Base-by-base conservation (phyloP, 2,113 vertebrate genomes). In the Pachycephala philippinensis region DNA sequence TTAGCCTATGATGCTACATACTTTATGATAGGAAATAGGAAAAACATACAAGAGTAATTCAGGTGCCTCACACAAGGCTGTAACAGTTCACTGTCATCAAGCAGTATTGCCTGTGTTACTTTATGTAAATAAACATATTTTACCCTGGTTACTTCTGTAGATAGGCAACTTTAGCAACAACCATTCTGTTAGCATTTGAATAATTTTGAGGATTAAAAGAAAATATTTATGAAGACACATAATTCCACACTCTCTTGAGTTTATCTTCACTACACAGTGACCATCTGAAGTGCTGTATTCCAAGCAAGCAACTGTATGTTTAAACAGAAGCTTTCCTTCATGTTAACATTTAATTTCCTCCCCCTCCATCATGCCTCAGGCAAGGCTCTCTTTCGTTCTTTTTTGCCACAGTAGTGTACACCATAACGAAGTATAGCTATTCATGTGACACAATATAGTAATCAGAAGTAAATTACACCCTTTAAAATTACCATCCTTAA, bases 401-500 rank as follows among this genome's bases (percentile, higher is more conserved):
- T 90, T 72, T 95, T 92, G 53, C 49, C 74, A 50, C 2, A 4
- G n/a, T 44, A 33, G 15, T 59, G 7, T 76, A 54, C 42, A 59
- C 57, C 42, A 31, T 56, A 69, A 90, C 66, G 57, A 72, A 94
- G 35, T 77, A 16, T 12, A 85, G 54, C 83, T 89, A 88, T 95
- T 96, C 83, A 93, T 59, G 37, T 68, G 33, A 47, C 39, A 97
- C 64, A 97, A 82, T 96, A 71, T 47, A 94, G 68, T 77, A 96
- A 97, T 97, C 97, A 97, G 72, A 94, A 93, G 64, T 68, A 92
- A 94, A 95, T 95, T 76, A 44, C 31, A 75, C 26, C 61, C 84
- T 75, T 89, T 75, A 65, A 96, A 93, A 96, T 44, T 85, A 53
- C 63, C 13, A 31, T 84, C 35, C 39, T 54, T 66, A 81, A 77